These are phyloP conservation scores for Gorsachius goisagi DNA, from an alignment of 2,113 vertebrate genomes.

Conservation along the genomic window DNA sequence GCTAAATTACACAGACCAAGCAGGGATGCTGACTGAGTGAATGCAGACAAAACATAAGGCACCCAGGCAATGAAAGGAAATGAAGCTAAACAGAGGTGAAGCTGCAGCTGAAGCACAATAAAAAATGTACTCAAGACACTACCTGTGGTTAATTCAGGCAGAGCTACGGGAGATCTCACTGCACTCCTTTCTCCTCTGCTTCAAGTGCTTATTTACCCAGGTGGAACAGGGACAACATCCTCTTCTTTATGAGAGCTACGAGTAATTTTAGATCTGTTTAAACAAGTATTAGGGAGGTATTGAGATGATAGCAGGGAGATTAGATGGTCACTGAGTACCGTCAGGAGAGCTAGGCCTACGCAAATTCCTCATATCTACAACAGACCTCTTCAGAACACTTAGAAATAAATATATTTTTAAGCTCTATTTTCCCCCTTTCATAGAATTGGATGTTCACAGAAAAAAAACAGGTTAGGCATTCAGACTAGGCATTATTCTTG, in stretches of 20 bases:
- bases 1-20: background rate
- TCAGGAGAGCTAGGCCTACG: background rate
- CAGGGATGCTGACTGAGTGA: background rate
- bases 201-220: background rate
- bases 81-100: background rate
- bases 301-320: background rate
- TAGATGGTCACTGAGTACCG: background rate
- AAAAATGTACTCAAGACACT: background rate
- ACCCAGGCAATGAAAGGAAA: background rate
- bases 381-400: background rate
- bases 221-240: background rate
- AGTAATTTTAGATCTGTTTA: background rate
- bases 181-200: background rate
- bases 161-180: background rate
- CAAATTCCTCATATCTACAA: background rate
- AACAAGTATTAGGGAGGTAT: background rate
- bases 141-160: background rate
- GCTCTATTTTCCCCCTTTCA: background rate
- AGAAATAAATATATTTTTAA: background rate
- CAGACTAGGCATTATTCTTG: background rate
- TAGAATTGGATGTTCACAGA: background rate
- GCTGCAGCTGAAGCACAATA: background rate
- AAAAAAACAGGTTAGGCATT: background rate
- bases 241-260: background rate
- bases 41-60: background rate